A percentile compares a stretch with the other conserved stretches of the same genome.
Conservation (phyloP, 2,113 vertebrate genomes). For the rat (Rattus norvegicus) region GRCr8 NC_086026.1:37103501-37104000, state of each 20-base stretch:
- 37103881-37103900: conserved; percentile 72
- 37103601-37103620: conserved; percentile 74
- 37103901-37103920: conserved; percentile 53
- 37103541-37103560: not conserved
- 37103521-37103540: not conserved
- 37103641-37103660: conserved; percentile 72
- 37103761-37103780: conserved; percentile 32
- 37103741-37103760: conserved; percentile 85
- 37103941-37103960: not conserved
- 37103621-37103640: conserved; percentile 72
- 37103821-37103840: conserved; percentile 83
- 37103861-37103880: not conserved
- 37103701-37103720: conserved; percentile 30
- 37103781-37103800: conserved; percentile 55
- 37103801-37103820: conserved; percentile 76
- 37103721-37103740: conserved; percentile 90
- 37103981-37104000: not conserved
- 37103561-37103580: conserved; percentile 6
- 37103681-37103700: conserved; percentile 67
- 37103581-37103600: conserved; percentile 60
- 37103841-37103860: conserved; percentile 67
- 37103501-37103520: conserved; percentile 52
- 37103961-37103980: not conserved
- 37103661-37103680: conserved; percentile 75
- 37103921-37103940: conserved; percentile 73